These are phyloP conservation scores for Dinoponera quadriceps DNA, from an alignment of 1,140 invertebrate genomes.

Conservation along the genomic window DNA sequence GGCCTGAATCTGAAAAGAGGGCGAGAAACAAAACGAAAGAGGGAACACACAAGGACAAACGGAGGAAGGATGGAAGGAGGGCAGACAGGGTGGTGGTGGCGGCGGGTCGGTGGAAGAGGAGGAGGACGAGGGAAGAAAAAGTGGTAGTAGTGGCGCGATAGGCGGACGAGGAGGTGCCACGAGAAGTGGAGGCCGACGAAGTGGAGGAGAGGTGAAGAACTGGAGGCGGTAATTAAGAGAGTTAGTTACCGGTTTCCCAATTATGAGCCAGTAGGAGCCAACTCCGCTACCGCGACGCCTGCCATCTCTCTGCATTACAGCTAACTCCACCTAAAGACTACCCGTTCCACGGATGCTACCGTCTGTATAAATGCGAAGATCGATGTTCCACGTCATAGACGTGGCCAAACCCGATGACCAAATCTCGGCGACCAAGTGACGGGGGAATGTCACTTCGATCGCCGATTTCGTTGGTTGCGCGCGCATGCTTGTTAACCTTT, in stretches of 20 bases:
- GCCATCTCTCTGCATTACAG: conserved; percentile 78
- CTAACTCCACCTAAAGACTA: conserved; percentile 78
- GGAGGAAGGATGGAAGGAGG: conserved; percentile 24
- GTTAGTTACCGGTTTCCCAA: conserved; percentile 85
- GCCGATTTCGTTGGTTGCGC: neutral
- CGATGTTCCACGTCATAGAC: conserved; percentile 47
- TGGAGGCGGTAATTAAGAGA: conserved; percentile 85
- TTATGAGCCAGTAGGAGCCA: conserved; percentile 83
- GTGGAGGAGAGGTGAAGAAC: conserved; percentile 78
- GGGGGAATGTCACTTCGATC: neutral
- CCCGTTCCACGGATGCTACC: conserved; percentile 70
- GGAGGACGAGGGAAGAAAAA: conserved; percentile 30
- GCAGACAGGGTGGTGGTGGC: conserved; percentile 29
- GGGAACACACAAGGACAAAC: conserved; percentile 31
- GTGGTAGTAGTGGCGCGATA: conserved; percentile 62
- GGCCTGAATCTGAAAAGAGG: conserved; percentile 54
- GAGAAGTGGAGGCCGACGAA: conserved; percentile 65
- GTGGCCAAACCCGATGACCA: neutral
- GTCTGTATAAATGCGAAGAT: too few relatives aligned
- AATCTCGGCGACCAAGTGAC: neutral
- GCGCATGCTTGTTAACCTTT: too few relatives aligned
- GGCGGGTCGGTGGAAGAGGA: conserved; percentile 24
- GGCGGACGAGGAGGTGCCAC: conserved; percentile 67
- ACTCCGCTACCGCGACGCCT: conserved; percentile 75
- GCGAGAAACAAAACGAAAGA: conserved; percentile 50